Percentiles rank a stretch among this genome's conserved stretches.
Conservation (phyloP, 2,797 vertebrate species). For the Moxostoma hubbsi region DNA sequence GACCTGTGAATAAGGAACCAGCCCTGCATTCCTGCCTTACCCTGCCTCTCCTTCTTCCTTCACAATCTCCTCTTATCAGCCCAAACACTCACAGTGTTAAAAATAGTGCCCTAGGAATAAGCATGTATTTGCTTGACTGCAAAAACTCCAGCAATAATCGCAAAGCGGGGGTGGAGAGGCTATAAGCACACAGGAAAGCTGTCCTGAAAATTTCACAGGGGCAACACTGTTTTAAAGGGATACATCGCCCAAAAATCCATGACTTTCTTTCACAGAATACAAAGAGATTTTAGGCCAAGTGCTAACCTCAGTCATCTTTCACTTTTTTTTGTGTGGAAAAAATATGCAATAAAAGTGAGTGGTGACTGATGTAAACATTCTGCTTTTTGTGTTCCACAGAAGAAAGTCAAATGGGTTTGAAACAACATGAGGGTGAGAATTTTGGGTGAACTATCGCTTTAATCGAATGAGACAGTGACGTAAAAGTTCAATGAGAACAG, state of each 20-base stretch:
- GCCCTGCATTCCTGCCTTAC: slow-evolving; percentile 73
- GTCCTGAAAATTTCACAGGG: slow-evolving; percentile 54
- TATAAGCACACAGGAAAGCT: slow-evolving; percentile 52
- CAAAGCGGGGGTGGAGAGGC: slow-evolving; percentile 37
- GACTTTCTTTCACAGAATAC: no score
- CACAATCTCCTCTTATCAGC: slow-evolving; percentile 75
- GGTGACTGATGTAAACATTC: no score
- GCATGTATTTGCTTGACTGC: slow-evolving; percentile 71
- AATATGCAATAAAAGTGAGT: no score
- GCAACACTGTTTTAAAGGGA: slow-evolving; percentile 39
- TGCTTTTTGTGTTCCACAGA: no score
- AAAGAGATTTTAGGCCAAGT: no score
- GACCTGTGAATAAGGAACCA: slow-evolving; percentile 71
- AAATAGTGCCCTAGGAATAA: slow-evolving; percentile 74
- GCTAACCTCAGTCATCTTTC: no score
- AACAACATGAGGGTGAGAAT: no score
- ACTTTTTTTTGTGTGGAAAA: no score
- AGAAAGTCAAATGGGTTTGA: no score
- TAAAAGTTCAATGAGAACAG: slow-evolving; percentile 11
- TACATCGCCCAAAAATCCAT: no score
- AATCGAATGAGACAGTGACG: background rate
- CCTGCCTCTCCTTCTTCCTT: slow-evolving; percentile 57
- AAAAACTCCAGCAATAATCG: slow-evolving; percentile 63
- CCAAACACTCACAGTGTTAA: slow-evolving; percentile 67
- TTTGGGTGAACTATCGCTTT: background rate